Base-by-base conservation (phyloP, 1,140 invertebrate genomes). In the Eurosta solidaginis region DNA sequence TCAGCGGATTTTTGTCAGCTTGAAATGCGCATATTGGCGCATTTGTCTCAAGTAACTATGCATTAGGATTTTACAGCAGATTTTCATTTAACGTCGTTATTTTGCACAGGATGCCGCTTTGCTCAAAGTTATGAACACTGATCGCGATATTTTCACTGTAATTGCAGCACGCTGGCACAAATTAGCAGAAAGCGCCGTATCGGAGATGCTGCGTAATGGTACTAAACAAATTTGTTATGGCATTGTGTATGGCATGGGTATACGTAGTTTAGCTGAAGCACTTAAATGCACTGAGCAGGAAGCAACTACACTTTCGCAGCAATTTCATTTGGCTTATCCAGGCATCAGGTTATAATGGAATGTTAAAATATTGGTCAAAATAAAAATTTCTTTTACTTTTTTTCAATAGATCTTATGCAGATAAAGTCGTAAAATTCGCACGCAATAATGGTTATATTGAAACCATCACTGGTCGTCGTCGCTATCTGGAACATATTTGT, bases 231-330 rank as follows among this genome's bases (percentile, higher is more conserved):
- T 99, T 17, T 98, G 96, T 83, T 99, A 99, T 89, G 98, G 96
- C 9, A 96, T 99, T 81, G 94, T 99, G 68, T 99, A 99, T 88
- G 98, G 98, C n/a, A 99, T 99, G 92, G 96, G 97, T 12, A 90
- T 92, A 14, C 95, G 93, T 83, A 91, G 94, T 1, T 89, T 99
- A n/a, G 91, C 93, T 0, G 93, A 97, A 78, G 92, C 93, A 76
- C 88, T 99, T 22, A 92, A 92, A 76, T 91, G 97, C n/a, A 90
- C 91, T 3, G 94, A 96, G 87, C 88, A 92, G 63, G 94, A 97
- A 83, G 97, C 97, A 0, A 89, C 89, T 3, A 88, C 91, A 44
- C 94, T 98, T 87, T 93, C 95, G 81, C 92, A 94, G 77, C 91
- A 91, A 3, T 99, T 99, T 86, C 94, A 96, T 88, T 89, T 89